A percentile compares a stretch with the other conserved stretches of the same genome.
Conservation (phyloP, 2,888 invertebrate species). For the Nephrocerus scutellatus region DNA sequence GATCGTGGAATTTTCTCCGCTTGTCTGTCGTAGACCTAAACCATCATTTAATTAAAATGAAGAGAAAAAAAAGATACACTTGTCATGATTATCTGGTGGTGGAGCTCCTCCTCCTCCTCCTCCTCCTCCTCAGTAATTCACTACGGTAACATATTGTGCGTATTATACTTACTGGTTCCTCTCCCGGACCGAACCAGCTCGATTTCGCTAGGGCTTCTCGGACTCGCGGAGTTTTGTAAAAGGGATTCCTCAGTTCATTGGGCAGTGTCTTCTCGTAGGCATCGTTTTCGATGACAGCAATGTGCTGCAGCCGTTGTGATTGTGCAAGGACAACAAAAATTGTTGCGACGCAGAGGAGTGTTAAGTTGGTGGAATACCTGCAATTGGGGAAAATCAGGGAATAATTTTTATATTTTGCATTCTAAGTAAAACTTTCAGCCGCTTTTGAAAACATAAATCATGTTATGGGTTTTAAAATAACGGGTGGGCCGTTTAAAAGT, state of each 20-base stretch:
- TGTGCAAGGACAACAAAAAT: conserved; percentile 20
- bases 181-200: conserved; percentile 58
- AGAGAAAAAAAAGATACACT: conserved; percentile 2
- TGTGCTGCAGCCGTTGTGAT: conserved; percentile 48
- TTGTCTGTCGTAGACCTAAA: conserved; percentile 56
- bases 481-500: too few species aligned
- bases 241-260: conserved; percentile 53
- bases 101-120: too few species aligned
- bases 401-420: too few species aligned
- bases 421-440: too few species aligned
- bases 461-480: too few species aligned
- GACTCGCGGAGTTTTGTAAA: conserved; percentile 54
- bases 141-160: too few species aligned
- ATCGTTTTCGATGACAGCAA: conserved; percentile 54
- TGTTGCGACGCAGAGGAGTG: conserved; percentile 9
- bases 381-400: too few species aligned
- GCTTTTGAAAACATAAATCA: too few species aligned
- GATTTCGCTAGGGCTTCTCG: conserved; percentile 51
- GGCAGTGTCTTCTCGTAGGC: conserved; percentile 55
- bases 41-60: conserved; percentile 9
- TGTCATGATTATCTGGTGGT: too few species aligned
- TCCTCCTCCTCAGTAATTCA: too few species aligned
- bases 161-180: conserved; percentile 50
- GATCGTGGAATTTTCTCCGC: conserved; percentile 56
- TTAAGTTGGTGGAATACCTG: conserved; percentile 13